These are phyloP conservation scores for Halichondria panicea DNA, from an alignment of 37 sponge, comb jelly and placozoan species.

Conservation along the genomic window DNA sequence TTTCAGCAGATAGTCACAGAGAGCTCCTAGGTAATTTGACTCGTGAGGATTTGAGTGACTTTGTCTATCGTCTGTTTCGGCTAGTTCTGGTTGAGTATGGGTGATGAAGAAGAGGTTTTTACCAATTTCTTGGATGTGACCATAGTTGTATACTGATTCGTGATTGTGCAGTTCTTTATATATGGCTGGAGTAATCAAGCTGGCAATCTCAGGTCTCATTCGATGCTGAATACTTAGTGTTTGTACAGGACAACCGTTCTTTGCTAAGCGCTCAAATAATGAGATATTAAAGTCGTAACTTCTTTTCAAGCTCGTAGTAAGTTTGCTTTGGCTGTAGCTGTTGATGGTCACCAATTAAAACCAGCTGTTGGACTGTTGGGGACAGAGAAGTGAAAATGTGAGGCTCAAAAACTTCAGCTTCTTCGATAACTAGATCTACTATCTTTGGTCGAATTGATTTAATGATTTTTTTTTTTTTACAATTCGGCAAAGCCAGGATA, in stretches of 20 bases:
- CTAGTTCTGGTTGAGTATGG: conserved; percentile 56
- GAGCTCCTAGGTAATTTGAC: conserved; percentile 63
- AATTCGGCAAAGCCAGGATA: too few species aligned
- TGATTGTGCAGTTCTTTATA: conserved; percentile 53
- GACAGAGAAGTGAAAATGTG: conserved; percentile 86
- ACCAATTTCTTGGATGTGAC: conserved; percentile 56
- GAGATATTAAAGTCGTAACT: conserved; percentile 79
- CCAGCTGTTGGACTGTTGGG: conserved; percentile 80
- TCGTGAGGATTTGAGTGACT: conserved; percentile 75
- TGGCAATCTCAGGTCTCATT: conserved; percentile 90
- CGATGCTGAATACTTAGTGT: conserved; percentile 80
- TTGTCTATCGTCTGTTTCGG: conserved; percentile 22
- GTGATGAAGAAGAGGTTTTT: conserved; percentile 70
- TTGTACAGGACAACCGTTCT: conserved; percentile 32
- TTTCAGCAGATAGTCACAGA: conserved; percentile 72
- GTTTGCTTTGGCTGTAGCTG: conserved; percentile 87
- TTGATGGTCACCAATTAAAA: conserved; percentile 96
- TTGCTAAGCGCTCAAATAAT: conserved; percentile 85
- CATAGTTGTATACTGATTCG: conserved; percentile 39
- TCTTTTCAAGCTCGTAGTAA: conserved; percentile 62
- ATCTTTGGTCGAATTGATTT: conserved; percentile 83
- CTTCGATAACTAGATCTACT: conserved; percentile 94
- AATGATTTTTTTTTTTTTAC: too few species aligned
- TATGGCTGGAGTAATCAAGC: conserved; percentile 70
- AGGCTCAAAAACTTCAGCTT: conserved; percentile 95